These are phyloP conservation scores for Genyomyrus donnyi DNA, from an alignment of 2,113 vertebrate genomes.

Conservation along the genomic window DNA sequence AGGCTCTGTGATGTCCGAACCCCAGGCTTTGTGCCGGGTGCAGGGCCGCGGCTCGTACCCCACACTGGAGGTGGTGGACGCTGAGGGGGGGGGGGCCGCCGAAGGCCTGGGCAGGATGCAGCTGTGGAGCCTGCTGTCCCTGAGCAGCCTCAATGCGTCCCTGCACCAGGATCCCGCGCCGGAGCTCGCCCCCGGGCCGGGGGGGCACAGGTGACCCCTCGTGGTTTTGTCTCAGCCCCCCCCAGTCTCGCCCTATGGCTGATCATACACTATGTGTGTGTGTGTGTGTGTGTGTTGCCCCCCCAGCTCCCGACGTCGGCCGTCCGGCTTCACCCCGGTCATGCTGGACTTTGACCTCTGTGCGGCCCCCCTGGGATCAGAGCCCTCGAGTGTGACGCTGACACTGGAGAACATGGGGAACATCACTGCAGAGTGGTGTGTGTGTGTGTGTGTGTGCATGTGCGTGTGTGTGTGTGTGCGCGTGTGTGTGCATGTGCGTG, in stretches of 20 bases:
- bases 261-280: not conserved
- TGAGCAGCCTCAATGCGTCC: conserved; percentile 72
- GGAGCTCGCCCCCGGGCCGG: conserved; percentile 68
- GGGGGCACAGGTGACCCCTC: conserved; percentile 65
- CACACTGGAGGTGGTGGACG: conserved; percentile 61
- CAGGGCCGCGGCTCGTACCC: conserved; percentile 67
- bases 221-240: not conserved
- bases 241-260: not conserved
- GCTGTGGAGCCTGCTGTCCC: conserved; percentile 77
- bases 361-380: conserved; percentile 63
- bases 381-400: conserved; percentile 63
- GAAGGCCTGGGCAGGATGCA: conserved; percentile 60
- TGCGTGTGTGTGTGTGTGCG: not conserved
- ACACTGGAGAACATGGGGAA: conserved; percentile 72
- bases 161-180: conserved; percentile 57
- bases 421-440: conserved; percentile 77
- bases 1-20: conserved; percentile 23
- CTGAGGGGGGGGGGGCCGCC: conserved; percentile 55
- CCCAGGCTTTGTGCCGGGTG: conserved; percentile 59
- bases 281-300: not conserved
- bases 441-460: not conserved
- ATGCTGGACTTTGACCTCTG: conserved; percentile 80
- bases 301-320: conserved; percentile 54
- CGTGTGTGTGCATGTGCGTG: too few relatives aligned
- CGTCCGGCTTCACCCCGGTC: conserved; percentile 63